Conservation (phyloP, 2,888 invertebrate genomes). For the Eudemis profundana region DNA sequence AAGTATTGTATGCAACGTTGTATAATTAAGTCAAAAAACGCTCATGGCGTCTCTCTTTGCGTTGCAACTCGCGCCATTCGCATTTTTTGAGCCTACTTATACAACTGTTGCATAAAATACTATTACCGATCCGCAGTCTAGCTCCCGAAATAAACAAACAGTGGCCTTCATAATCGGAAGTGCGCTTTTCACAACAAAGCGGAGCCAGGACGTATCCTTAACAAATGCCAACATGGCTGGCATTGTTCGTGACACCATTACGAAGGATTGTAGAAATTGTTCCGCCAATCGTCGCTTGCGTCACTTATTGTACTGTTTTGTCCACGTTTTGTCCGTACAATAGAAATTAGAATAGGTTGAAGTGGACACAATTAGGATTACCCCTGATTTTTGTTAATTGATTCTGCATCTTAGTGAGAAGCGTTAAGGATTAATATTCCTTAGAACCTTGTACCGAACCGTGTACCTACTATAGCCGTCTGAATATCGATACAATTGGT, state of each 20-base stretch:
- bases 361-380: not conserved
- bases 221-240: slow-evolving; percentile 35
- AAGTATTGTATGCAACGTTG: no score
- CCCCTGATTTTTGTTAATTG: not conserved
- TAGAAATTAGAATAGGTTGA: not conserved
- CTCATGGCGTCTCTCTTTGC: no score
- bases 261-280: slow-evolving; percentile 42
- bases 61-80: no score
- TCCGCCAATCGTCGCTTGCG: slow-evolving; percentile 8
- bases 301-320: slow-evolving; percentile 29
- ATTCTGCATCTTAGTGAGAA: not conserved
- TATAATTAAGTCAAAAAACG: no score
- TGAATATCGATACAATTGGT: no score
- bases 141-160: not conserved
- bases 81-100: no score
- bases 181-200: slow-evolving; percentile 22
- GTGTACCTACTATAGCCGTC: no score
- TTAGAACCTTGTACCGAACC: no score
- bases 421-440: no score
- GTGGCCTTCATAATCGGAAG: slow-evolving; percentile 1
- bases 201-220: slow-evolving; percentile 26
- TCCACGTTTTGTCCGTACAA: not conserved
- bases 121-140: no score
- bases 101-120: no score
- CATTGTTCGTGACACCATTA: slow-evolving; percentile 56